Conservation (phyloP, 30 jellyfish, hydroid and myxozoan species). For the Nemopilema nomurai region DNA sequence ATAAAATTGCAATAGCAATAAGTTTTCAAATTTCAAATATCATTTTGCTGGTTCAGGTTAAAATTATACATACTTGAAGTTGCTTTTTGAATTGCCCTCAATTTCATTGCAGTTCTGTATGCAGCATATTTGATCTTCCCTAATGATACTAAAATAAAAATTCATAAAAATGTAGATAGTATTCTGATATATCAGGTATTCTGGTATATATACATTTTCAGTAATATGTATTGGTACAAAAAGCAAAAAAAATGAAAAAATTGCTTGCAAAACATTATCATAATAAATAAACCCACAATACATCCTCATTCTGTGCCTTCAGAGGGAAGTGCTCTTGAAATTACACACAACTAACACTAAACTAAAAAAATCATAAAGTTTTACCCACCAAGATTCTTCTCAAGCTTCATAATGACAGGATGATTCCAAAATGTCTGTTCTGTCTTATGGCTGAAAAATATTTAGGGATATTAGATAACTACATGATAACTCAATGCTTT, state of each 20-base stretch:
- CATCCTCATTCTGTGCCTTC: too few relatives aligned
- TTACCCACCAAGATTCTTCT: conserved; percentile 39
- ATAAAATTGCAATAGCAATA: background rate
- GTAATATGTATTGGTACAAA: too few relatives aligned
- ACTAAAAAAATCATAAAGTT: background rate
- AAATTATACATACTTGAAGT: conserved; percentile 33
- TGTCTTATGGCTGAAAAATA: conserved; percentile 45
- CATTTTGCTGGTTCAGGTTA: background rate
- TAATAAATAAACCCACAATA: too few relatives aligned
- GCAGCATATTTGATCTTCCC: conserved; percentile 69
- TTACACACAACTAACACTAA: background rate
- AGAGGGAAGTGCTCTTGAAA: too few relatives aligned
- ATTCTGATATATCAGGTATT: too few relatives aligned
- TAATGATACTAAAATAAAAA: conserved; percentile 21
- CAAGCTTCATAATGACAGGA: conserved; percentile 28
- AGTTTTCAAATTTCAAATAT: background rate
- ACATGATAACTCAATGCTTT: too few relatives aligned
- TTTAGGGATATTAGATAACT: too few relatives aligned
- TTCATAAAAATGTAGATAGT: background rate
- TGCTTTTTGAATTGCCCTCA: conserved; percentile 64
- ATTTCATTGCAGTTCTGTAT: conserved; percentile 64
- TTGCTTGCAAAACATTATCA: too few relatives aligned
- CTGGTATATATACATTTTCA: too few relatives aligned
- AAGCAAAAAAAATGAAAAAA: too few relatives aligned
- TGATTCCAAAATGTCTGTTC: conserved; percentile 66